Evolutionary conservation across 2,113 vertebrate species (phyloP).

Genomic region (Corythornis vintsioides): DNA sequence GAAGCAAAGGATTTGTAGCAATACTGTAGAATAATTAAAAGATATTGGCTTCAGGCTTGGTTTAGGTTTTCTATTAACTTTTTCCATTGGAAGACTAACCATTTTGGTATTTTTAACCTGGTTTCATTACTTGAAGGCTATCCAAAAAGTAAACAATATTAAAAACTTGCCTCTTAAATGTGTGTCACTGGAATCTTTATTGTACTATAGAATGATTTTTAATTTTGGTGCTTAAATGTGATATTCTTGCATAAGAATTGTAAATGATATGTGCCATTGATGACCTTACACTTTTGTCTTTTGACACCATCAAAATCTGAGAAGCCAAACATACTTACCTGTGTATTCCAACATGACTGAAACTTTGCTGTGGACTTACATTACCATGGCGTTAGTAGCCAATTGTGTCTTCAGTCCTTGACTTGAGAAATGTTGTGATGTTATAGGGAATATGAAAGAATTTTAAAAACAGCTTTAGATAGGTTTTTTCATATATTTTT

Average conservation of each 20-base stretch:
- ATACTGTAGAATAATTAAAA: not conserved
- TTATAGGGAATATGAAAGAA: not conserved
- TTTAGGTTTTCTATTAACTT: not conserved
- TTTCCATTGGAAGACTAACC: not conserved
- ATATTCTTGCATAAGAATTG: not conserved
- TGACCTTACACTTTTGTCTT: not conserved
- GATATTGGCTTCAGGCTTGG: not conserved
- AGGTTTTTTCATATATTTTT: no score
- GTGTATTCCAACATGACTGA: not conserved
- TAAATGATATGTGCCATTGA: not conserved
- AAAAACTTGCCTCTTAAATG: not conserved
- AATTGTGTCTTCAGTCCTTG: not conserved
- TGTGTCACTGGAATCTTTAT: not conserved
- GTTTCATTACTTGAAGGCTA: not conserved
- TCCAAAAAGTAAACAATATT: not conserved
- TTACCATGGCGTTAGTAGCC: not conserved
- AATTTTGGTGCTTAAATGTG: not conserved
- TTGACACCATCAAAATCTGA: not conserved
- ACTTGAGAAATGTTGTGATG: not conserved
- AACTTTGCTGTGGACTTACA: not conserved
- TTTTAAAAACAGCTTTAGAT: not conserved
- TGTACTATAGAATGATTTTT: not conserved
- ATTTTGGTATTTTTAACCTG: not conserved
- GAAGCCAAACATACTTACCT: not conserved
- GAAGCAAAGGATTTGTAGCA: not conserved